Evolutionary conservation across 2,888 invertebrate species (phyloP).

Genomic region (Seira sanloemensis): DNA sequence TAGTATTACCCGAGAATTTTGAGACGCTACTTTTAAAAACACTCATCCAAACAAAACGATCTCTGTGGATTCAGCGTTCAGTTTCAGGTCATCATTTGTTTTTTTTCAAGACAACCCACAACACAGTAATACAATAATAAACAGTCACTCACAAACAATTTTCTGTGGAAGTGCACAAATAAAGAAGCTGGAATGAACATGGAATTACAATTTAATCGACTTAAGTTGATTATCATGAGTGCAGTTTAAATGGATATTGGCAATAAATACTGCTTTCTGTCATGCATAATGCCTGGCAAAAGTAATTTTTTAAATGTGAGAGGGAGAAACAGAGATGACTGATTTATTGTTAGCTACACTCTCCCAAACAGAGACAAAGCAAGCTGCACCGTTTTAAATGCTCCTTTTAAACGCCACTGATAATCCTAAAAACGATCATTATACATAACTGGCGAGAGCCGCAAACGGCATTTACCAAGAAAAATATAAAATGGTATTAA

Average conservation of each 20-base stretch:
- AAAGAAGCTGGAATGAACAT: constrained; percentile 20
- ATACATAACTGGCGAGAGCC: no score
- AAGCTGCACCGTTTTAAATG: neutral
- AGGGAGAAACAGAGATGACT: neutral
- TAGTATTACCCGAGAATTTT: neutral
- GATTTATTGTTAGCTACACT: neutral
- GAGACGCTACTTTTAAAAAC: neutral
- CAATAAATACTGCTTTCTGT: constrained; percentile 58
- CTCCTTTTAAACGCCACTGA: neutral
- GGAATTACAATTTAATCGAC: constrained; percentile 56
- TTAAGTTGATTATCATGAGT: constrained; percentile 53
- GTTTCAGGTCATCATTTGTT: neutral
- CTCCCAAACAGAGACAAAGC: neutral
- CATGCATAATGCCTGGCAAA: constrained; percentile 24
- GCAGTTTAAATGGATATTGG: constrained; percentile 53
- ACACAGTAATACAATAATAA: neutral
- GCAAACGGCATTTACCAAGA: constrained; percentile 31
- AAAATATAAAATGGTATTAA: constrained; percentile 43
- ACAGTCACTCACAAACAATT: constrained; percentile 1
- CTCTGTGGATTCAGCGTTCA: neutral
- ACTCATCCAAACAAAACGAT: neutral
- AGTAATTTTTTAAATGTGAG: neutral
- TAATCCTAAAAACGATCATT: constrained; percentile 32
- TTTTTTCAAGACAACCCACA: neutral
- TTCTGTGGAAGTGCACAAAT: neutral